Conservation (phyloP, 2,113 vertebrate genomes). For the Guaruba guarouba region DNA sequence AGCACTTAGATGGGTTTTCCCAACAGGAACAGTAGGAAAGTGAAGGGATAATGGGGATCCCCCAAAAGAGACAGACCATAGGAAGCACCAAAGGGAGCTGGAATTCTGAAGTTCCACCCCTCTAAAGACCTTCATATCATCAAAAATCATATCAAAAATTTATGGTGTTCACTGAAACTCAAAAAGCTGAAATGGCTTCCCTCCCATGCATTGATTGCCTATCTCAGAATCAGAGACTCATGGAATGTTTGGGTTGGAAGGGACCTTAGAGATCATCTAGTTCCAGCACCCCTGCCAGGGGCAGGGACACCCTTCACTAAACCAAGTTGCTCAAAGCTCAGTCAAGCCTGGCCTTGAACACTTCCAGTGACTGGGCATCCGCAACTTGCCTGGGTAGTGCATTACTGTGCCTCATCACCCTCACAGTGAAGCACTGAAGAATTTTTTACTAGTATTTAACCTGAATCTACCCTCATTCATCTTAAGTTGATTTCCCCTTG, state of each 20-base stretch:
- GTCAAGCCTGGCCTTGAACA: too few relatives aligned
- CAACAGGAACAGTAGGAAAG: neutral
- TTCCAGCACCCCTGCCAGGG: too few relatives aligned
- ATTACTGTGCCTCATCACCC: too few relatives aligned
- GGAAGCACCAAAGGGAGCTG: neutral
- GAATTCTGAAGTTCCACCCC: neutral
- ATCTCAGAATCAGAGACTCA: neutral
- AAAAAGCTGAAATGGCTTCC: neutral
- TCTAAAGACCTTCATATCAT: neutral
- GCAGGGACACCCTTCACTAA: too few relatives aligned
- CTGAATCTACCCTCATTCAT: neutral
- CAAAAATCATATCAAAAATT: neutral
- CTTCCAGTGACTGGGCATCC: too few relatives aligned
- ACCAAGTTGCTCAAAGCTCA: too few relatives aligned
- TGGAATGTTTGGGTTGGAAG: too few relatives aligned
- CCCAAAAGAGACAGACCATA: neutral
- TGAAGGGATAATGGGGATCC: neutral
- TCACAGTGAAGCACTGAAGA: too few relatives aligned
- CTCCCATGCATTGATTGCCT: neutral
- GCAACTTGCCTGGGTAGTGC: too few relatives aligned
- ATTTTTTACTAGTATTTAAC: too few relatives aligned
- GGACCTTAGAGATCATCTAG: too few relatives aligned
- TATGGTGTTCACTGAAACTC: neutral
- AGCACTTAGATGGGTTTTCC: neutral
- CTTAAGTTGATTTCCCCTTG: neutral